A percentile compares a stretch with the other conserved stretches of the same genome.
Conservation (phyloP, 2,113 vertebrate genomes). For the Hiodon tergisus region DNA sequence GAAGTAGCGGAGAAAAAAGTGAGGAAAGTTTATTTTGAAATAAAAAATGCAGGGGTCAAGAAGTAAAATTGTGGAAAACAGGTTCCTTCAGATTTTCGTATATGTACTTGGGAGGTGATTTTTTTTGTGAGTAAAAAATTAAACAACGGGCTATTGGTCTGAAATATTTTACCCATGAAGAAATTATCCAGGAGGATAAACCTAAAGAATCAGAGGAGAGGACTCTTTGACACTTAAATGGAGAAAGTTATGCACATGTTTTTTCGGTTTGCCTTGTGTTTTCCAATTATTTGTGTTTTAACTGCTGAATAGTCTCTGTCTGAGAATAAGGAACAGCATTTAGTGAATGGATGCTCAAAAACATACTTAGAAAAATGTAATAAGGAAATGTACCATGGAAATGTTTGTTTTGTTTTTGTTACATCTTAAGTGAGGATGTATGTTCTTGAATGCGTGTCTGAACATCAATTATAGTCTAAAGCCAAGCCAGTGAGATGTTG, state of each 20-base stretch:
- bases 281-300: constrained; percentile 28
- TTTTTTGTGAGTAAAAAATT: not conserved
- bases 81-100: not conserved
- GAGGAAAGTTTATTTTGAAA: constrained; percentile 14
- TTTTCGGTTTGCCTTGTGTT: not conserved
- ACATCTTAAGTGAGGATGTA: constrained; percentile 42
- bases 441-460: constrained; percentile 42
- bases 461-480: constrained; percentile 39
- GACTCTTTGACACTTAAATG: constrained; percentile 22
- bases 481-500: constrained; percentile 36
- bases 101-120: too few species aligned
- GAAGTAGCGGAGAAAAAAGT: too few species aligned
- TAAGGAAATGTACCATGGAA: constrained; percentile 23
- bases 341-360: constrained; percentile 18
- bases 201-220: constrained; percentile 25
- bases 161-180: constrained; percentile 27
- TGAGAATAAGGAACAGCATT: not conserved
- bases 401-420: constrained; percentile 29
- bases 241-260: constrained; percentile 15
- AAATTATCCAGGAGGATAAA: constrained; percentile 27
- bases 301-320: constrained; percentile 2
- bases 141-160: constrained; percentile 11
- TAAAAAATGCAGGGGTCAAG: constrained; percentile 21
- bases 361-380: constrained; percentile 28
- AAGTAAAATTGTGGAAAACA: constrained; percentile 22